Conservation (phyloP, 2,797 vertebrate genomes). For the Ciconia nigra region DNA sequence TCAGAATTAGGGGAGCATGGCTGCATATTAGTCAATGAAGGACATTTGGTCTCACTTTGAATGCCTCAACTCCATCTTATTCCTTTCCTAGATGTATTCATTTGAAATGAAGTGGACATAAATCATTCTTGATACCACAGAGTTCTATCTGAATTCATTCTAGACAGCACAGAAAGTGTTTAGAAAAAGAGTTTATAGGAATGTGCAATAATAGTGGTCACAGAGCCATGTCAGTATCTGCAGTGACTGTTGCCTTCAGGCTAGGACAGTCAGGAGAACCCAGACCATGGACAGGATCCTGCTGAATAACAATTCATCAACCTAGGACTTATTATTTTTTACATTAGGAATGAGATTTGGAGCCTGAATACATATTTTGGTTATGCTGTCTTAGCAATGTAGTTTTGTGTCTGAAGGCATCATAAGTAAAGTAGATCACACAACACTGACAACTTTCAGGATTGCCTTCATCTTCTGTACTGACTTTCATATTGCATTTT, state of each 20-base stretch:
- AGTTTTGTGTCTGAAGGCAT: not conserved
- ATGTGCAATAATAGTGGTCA: not conserved
- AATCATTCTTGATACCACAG: not conserved
- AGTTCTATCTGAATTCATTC: not conserved
- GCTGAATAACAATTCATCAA: not conserved
- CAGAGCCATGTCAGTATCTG: not conserved
- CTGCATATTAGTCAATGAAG: not conserved
- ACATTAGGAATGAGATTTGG: not conserved
- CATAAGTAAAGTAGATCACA: not conserved
- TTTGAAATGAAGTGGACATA: not conserved
- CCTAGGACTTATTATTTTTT: not conserved
- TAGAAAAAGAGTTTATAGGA: not conserved
- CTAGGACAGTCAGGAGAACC: not conserved
- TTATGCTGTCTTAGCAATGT: not conserved
- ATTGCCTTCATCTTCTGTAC: not conserved
- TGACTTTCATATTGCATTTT: not conserved
- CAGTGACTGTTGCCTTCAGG: not conserved
- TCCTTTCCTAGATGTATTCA: not conserved
- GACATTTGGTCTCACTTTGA: not conserved
- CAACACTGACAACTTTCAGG: not conserved
- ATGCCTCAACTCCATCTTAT: not conserved
- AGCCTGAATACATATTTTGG: not conserved
- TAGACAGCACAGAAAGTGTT: not conserved
- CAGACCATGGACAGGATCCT: not conserved
- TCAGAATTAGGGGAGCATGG: not conserved